A percentile compares a stretch with the other conserved stretches of the same genome.
phyloP scores from a whole-genome alignment of 2,113 vertebrate genomes.

The Bubalus kerabau region DNA sequence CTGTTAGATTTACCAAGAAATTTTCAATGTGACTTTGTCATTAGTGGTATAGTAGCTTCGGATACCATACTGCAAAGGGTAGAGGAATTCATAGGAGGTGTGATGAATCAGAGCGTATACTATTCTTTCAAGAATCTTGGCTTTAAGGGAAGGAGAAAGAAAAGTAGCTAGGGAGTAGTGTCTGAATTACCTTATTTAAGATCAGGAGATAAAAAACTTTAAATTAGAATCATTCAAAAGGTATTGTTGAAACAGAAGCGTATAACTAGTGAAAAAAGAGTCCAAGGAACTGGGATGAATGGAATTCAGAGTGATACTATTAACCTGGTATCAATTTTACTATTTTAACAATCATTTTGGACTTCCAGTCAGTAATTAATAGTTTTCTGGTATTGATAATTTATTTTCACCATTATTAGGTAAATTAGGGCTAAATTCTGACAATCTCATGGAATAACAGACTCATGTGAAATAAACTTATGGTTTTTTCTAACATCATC shows the following conservation, averaged over 20 bases:
- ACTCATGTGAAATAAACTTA: background rate
- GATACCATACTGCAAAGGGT: background rate
- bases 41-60: background rate
- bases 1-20: background rate
- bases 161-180: background rate
- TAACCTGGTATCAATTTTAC: background rate
- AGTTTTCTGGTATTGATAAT: background rate
- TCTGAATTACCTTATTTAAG: background rate
- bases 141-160: background rate
- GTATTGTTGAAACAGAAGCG: background rate
- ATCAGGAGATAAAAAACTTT: background rate
- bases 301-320: background rate
- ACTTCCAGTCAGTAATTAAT: background rate
- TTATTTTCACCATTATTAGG: background rate
- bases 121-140: background rate
- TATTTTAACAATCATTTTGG: constrained; percentile 4
- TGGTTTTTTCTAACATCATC: background rate
- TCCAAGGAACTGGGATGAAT: background rate
- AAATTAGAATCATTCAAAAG: background rate
- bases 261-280: background rate
- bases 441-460: background rate
- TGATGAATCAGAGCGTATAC: background rate
- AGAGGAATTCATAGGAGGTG: background rate
- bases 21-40: background rate
- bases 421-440: background rate